Evolutionary conservation across 2,888 invertebrate genomes (phyloP), one percentile per base, ranked within the genome.

Genomic region (Tipula lateralis): DNA sequence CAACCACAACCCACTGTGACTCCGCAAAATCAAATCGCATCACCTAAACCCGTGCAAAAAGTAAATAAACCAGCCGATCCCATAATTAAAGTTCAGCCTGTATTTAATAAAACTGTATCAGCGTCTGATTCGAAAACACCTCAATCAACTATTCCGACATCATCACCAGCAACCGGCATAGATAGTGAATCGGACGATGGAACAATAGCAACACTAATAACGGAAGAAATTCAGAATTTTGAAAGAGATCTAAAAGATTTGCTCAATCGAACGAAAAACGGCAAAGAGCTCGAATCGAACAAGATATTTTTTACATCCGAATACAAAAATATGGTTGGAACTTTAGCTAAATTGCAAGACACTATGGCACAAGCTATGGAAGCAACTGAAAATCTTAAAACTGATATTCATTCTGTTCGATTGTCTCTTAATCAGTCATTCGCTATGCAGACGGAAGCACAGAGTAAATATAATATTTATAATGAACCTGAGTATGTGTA

Each of bases 191-290:
- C 83, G 7, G 83, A 32, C 16, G 34, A 83, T 34, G 88, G 92
- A 29, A 89, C 94, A n/a, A 92, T 91, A 83, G 91, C 92, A 86
- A 93, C n/a, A 30, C n/a, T 94, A 91, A 92, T 94, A 0, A 88
- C 91, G 19, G 92, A 93, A 85, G 94, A 94, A 89, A 93, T 94
- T 1, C 91, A 92, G 44, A 91, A 92, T 36, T 94, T 96, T 87
- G 93, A 94, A 87, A 89, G 91, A 86, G 95, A 95, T 87, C 87
- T 95, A 29, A 92, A 92, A 85, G 92, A 92, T 85, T 90, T 95
- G 86, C 91, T 92, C 86, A 89, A 91, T 13, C 92, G 92, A 85
- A 92, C 93, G 0, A 89, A 89, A 24, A 90, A 91, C 12, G 19
- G 66, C 29, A 88, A 93, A 1, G 91, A 92, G 85, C 89, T 82